Evolutionary conservation across 92 coral and sea anemone genomes (phyloP).

Genomic region (Paramuricea clavata): DNA sequence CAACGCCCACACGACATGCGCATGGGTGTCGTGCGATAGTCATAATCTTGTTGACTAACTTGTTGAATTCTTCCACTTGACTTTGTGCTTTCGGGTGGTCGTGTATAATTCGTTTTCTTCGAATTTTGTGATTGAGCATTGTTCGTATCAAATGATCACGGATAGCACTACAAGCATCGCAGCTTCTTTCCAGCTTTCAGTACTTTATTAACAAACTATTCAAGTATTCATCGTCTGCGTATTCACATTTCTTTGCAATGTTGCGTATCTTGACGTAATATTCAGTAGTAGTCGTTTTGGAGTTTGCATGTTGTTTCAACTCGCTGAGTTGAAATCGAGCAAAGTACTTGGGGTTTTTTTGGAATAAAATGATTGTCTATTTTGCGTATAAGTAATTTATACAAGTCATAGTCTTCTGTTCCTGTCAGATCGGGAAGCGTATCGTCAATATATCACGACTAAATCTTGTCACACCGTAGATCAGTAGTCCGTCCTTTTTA

Average conservation of each 20-base stretch:
- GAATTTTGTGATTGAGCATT: conserved; percentile 46
- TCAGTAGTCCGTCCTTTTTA: conserved; percentile 57
- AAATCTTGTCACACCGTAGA: conserved; percentile 49
- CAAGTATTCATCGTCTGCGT: no score
- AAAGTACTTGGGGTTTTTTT: no score
- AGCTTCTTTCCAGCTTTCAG: no score
- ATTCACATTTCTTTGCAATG: no score
- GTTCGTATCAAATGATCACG: conserved; percentile 64
- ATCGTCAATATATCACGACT: conserved; percentile 42
- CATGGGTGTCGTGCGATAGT: no score
- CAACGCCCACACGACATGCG: no score
- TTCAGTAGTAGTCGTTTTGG: no score
- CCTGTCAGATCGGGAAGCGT: conserved; percentile 49
- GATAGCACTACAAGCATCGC: no score
- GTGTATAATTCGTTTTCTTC: conserved; percentile 25
- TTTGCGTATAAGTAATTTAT: conserved; percentile 36
- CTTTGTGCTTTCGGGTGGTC: not conserved
- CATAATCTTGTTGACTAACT: no score
- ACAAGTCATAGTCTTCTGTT: conserved; percentile 20
- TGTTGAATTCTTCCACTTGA: conserved; percentile 40
- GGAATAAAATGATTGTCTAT: conserved; percentile 64
- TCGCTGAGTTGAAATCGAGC: conserved; percentile 58
- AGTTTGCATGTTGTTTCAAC: conserved; percentile 44
- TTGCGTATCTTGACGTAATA: conserved; percentile 57
- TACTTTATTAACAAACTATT: no score